A percentile compares a stretch with the other conserved stretches of the same genome.
phyloP scores from a whole-genome alignment of 2,797 vertebrate genomes.

The Lepilemur ruficaudatus region DNA sequence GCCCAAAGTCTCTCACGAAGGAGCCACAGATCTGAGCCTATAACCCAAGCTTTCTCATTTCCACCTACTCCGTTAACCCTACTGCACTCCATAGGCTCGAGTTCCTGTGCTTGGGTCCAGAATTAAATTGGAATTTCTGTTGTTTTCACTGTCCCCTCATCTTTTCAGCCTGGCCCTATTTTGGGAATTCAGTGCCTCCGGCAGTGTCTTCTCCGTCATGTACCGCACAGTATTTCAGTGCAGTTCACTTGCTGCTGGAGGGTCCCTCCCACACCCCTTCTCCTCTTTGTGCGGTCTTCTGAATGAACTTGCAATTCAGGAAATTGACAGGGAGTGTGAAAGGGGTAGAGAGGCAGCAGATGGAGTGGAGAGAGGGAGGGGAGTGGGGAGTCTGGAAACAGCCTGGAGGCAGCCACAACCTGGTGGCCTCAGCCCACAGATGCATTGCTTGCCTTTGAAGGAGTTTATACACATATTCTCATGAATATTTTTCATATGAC shows the following conservation, averaged over 20 bases:
- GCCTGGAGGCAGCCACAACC: constrained; percentile 14
- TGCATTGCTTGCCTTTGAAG: constrained; percentile 13
- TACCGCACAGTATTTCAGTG: not conserved
- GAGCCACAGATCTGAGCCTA: not conserved
- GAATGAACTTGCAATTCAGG: not conserved
- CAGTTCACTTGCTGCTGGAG: not conserved
- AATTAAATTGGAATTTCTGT: not conserved
- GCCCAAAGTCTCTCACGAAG: not conserved
- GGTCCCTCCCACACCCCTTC: not conserved
- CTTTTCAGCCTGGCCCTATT: not conserved
- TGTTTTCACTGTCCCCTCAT: not conserved
- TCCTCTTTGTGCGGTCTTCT: not conserved
- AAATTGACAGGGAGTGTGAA: constrained; percentile 1
- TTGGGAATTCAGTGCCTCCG: not conserved
- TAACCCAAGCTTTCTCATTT: not conserved
- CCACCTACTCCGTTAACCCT: not conserved
- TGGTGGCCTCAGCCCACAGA: not conserved
- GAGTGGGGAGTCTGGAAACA: not conserved
- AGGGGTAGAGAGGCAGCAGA: constrained; percentile 24
- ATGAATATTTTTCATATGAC: constrained; percentile 28
- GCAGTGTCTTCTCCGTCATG: not conserved
- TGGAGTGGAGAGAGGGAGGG: not conserved
- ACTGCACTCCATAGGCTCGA: not conserved
- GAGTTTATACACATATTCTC: not conserved
- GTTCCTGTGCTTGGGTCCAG: not conserved